Evolutionary conservation across 2,113 vertebrate genomes (phyloP).

Genomic region (Euleptes europaea): DNA sequence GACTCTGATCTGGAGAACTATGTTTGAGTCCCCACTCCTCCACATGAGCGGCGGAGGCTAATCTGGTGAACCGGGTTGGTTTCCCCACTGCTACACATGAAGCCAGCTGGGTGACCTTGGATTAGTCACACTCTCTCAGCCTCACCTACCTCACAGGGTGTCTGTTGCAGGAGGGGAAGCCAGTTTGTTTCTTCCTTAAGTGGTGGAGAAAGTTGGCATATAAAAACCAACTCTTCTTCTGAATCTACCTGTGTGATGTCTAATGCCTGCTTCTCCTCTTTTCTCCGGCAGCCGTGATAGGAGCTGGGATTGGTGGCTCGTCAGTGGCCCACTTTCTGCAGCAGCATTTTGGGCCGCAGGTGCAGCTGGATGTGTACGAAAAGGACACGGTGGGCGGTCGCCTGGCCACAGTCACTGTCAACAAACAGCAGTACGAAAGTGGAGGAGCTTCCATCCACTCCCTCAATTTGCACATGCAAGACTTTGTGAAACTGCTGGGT

Average conservation of each 20-base stretch:
- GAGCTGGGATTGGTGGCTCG: constrained; percentile 93
- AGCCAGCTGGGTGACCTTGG: no score
- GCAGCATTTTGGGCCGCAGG: constrained; percentile 94
- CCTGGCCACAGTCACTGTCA: constrained; percentile 90
- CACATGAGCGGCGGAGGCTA: no score
- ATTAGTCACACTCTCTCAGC: no score
- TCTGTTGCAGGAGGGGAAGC: no score
- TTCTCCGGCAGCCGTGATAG: constrained; percentile 84
- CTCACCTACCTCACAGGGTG: no score
- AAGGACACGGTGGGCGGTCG: constrained; percentile 87
- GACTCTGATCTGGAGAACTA: no score
- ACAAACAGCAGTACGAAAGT: constrained; percentile 92
- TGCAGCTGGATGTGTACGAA: constrained; percentile 93
- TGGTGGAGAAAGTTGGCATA: no score
- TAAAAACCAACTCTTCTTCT: no score
- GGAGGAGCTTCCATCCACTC: constrained; percentile 92
- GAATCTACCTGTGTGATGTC: not conserved
- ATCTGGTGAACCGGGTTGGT: no score
- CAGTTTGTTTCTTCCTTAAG: no score
- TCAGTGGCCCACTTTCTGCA: constrained; percentile 90
- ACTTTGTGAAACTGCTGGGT: constrained; percentile 95
- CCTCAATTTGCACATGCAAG: constrained; percentile 96
- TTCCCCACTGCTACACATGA: no score
- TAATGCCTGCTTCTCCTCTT: not conserved
- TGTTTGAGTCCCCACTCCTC: no score